These are phyloP conservation scores for Cariama cristata DNA, from an alignment of 2,113 vertebrate species.

Conservation along the genomic window DNA sequence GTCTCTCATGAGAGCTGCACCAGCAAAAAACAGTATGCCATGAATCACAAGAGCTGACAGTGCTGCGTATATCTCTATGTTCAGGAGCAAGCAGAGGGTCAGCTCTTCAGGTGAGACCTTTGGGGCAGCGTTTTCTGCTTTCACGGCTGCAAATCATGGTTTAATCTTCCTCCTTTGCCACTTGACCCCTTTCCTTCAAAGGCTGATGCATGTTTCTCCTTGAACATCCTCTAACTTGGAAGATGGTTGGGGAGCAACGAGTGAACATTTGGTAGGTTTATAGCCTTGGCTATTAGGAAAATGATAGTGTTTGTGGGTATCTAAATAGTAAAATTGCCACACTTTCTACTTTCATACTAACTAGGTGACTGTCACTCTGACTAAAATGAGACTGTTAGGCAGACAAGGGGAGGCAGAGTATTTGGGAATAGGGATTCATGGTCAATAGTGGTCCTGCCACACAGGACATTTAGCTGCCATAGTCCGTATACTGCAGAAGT, in stretches of 20 bases:
- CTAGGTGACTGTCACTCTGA: neutral
- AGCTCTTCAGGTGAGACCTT: constrained; percentile 38
- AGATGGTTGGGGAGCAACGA: neutral
- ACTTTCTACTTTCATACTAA: neutral
- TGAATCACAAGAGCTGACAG: constrained; percentile 18
- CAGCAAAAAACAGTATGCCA: neutral
- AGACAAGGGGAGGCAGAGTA: neutral
- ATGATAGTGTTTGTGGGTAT: neutral
- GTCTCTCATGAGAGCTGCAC: neutral
- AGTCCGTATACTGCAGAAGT: neutral
- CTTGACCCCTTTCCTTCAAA: neutral
- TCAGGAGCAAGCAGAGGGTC: neutral
- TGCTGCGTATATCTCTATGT: neutral
- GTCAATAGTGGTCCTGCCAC: neutral
- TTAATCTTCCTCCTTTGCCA: constrained; percentile 25
- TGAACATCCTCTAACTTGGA: constrained; percentile 6
- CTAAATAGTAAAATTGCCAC: neutral
- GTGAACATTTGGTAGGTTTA: neutral
- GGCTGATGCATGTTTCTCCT: constrained; percentile 45
- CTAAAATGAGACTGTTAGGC: neutral
- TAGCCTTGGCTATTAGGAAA: neutral
- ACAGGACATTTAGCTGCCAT: neutral
- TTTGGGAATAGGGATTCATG: neutral
- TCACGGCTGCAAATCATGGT: neutral
- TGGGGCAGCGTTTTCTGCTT: neutral